A percentile compares a stretch with the other conserved stretches of the same genome.
These are phyloP conservation scores for Canis aureus DNA, from an alignment of 2,113 vertebrate species.

Conservation along the genomic window DNA sequence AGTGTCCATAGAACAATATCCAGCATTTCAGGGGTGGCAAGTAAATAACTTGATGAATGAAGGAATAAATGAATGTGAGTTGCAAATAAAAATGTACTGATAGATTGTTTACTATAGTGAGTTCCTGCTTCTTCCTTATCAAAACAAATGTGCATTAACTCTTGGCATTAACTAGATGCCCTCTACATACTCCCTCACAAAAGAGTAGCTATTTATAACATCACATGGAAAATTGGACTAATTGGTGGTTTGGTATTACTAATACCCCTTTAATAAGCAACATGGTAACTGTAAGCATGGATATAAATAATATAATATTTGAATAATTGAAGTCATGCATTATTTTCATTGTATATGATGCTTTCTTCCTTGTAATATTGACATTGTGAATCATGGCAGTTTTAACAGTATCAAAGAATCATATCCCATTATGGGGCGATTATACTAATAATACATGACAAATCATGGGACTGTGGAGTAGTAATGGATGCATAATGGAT, in stretches of 20 bases:
- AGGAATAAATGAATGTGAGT: neutral
- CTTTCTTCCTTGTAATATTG: constrained; percentile 21
- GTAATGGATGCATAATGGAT: constrained; percentile 70
- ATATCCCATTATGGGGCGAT: constrained; percentile 51
- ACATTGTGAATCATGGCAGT: constrained; percentile 36
- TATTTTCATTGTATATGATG: constrained; percentile 22
- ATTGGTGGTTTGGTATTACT: constrained; percentile 1
- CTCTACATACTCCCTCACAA: neutral
- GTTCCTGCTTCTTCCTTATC: neutral
- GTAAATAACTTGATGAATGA: constrained; percentile 19
- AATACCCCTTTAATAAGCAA: constrained; percentile 39
- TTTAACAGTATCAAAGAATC: constrained; percentile 22
- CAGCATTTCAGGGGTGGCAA: neutral
- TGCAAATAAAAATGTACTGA: neutral
- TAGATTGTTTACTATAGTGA: neutral
- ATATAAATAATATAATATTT: constrained; percentile 34
- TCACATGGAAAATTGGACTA: neutral
- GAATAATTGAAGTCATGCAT: constrained; percentile 61
- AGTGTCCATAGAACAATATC: neutral
- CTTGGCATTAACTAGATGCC: neutral
- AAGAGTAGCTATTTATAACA: neutral
- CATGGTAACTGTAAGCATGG: neutral
- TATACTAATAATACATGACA: constrained; percentile 55
- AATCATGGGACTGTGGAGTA: neutral
- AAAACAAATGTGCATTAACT: constrained; percentile 35